Evolutionary conservation across 2,888 invertebrate genomes (phyloP), one percentile per base, ranked within the genome.

Genomic region (Doris montereyensis): DNA sequence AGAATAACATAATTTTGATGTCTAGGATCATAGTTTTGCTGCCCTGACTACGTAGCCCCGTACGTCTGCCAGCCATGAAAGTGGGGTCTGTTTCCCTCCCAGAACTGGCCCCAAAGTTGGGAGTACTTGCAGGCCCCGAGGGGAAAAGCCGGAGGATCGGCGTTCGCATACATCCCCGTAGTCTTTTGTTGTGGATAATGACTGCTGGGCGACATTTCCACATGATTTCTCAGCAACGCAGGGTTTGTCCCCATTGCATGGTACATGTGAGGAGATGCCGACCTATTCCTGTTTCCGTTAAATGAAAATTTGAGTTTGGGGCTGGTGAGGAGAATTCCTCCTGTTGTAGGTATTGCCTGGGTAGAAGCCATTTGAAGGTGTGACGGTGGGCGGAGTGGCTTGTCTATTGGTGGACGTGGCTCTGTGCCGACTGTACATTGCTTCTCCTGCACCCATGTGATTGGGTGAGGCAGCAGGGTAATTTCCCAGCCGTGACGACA

Each of bases 391-490:
- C 10, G 3, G 17, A 13, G 24, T 70, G 70, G 21, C 32, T 8
- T 28, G 28, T n/a, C 26, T 30, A 60, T 57, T 26, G 21, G 79
- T 21, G 13, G 73, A 35, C 13, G 76, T 67, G 34, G 60, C 21
- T 24, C 77, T 77, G 80, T 85, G 84, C 24, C 83, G 84, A 70
- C 83, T 83, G 79, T 84, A 83, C 76, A 82, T 81, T 72, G 41
- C 72, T 8, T 79, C 35, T 21, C 79, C 62, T n/a, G 79, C 79
- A 24, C 70, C 76, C 79, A 79, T 70, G 52, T 76, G 35, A 26
- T 76, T 79, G 60, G 8, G 52, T 17, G 52, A 41, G n/a, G n/a
- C n/a, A n/a, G n/a, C n/a, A n/a, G n/a, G n/a, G n/a, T n/a, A n/a
- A n/a, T n/a, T n/a, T n/a, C n/a, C n/a, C n/a, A n/a, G n/a, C n/a